phyloP scores from a whole-genome alignment of 1,140 invertebrate genomes.

The Bombus terrestris region DNA sequence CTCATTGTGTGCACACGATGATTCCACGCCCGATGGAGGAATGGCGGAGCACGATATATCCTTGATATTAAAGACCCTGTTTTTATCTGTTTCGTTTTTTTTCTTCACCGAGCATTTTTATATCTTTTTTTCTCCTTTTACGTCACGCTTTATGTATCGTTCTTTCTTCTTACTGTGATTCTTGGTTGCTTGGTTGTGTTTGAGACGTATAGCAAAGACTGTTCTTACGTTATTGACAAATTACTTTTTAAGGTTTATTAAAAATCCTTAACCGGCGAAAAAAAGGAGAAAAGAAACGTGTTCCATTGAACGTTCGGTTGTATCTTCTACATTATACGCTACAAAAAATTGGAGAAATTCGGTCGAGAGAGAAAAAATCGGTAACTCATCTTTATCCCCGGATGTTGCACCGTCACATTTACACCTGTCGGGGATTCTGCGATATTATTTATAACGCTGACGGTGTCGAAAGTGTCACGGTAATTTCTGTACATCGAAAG shows the following conservation, averaged over 20 bases:
- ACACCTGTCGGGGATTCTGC: conserved; percentile 20
- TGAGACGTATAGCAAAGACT: not conserved
- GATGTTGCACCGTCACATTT: conserved; percentile 20
- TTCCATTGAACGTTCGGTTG: not conserved
- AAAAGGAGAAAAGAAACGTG: not conserved
- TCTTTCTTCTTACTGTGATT: not conserved
- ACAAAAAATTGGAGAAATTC: conserved; percentile 7
- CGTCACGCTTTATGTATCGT: not conserved
- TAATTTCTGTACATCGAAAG: not conserved
- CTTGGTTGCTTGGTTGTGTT: not conserved
- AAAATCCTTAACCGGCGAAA: not conserved
- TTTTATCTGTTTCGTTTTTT: conserved; percentile 3
- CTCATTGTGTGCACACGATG: conserved; percentile 46
- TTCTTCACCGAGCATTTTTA: not conserved
- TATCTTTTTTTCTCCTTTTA: not conserved
- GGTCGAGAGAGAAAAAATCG: not conserved
- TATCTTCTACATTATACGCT: not conserved
- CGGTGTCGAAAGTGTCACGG: conserved; percentile 21
- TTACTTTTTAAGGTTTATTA: not conserved
- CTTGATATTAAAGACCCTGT: conserved; percentile 62
- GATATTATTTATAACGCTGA: conserved; percentile 28
- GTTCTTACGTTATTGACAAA: not conserved
- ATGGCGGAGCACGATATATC: conserved; percentile 74
- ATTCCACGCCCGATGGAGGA: conserved; percentile 59
- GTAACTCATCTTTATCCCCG: conserved; percentile 14